Percentiles rank a stretch among this genome's conserved stretches.
These are phyloP conservation scores for Pectinophora gossypiella DNA, from an alignment of 1,140 invertebrate genomes.

Conservation along the genomic window DNA sequence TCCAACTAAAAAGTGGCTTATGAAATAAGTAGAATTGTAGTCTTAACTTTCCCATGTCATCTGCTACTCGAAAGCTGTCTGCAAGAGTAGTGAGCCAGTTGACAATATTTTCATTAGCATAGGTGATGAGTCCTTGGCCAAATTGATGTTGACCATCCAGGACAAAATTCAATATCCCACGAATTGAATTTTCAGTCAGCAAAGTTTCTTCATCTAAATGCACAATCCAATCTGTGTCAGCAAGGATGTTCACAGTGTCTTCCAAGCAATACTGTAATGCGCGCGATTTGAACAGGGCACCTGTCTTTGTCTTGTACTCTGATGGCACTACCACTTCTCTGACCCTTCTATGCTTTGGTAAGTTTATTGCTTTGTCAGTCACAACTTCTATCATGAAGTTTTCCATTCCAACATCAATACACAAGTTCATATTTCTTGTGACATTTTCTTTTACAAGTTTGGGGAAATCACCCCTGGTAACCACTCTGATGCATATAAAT, in stretches of 20 bases:
- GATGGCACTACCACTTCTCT: constrained; percentile 92
- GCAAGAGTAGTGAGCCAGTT: constrained; percentile 98
- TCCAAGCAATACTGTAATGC: constrained; percentile 98
- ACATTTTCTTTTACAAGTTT: constrained; percentile 94
- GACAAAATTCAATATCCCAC: constrained; percentile 97
- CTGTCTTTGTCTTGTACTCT: constrained; percentile 90
- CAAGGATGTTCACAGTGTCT: constrained; percentile 90
- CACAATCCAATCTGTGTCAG: constrained; percentile 96
- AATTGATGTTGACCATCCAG: constrained; percentile 96
- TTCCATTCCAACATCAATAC: constrained; percentile 92
- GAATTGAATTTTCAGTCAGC: constrained; percentile 92
- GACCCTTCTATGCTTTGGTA: constrained; percentile 83
- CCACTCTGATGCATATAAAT: constrained; percentile 96
- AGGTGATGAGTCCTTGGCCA: constrained; percentile 98
- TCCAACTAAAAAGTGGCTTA: constrained; percentile 98
- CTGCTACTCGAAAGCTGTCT: constrained; percentile 96
- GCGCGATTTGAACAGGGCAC: constrained; percentile 95
- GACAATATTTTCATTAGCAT: constrained; percentile 96
- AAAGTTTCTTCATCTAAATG: constrained; percentile 98
- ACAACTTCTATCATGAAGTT: constrained; percentile 99
- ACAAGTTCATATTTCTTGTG: constrained; percentile 91
- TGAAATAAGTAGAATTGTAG: constrained; percentile 96
- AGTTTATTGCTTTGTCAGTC: constrained; percentile 91
- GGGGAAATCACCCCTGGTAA: constrained; percentile 96
- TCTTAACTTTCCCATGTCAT: constrained; percentile 97